Percentiles rank a stretch among this genome's conserved stretches.
These are phyloP conservation scores for Geophilus truncorum DNA, from an alignment of 2,888 invertebrate species.

Conservation along the genomic window DNA sequence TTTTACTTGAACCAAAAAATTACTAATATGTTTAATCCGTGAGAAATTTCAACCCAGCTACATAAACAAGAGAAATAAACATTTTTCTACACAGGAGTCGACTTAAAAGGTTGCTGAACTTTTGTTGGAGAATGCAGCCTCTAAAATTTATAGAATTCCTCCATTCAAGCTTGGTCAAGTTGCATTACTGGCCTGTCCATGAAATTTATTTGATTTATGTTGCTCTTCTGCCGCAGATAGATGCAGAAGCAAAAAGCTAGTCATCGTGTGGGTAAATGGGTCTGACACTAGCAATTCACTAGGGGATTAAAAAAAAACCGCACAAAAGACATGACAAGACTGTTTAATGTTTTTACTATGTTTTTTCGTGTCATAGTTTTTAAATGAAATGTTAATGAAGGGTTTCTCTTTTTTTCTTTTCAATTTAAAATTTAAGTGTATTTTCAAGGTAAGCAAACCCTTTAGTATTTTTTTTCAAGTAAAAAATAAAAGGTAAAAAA, in stretches of 20 bases:
- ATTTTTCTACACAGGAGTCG: slow-evolving; percentile 5
- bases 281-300: slow-evolving; percentile 8
- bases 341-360: not conserved
- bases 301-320: not conserved
- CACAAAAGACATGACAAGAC: not conserved
- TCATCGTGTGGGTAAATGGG: slow-evolving; percentile 17
- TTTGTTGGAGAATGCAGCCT: not conserved
- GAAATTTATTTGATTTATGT: slow-evolving; percentile 17
- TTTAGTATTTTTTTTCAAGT: not conserved
- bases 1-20: not conserved
- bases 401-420: not conserved
- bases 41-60: not conserved
- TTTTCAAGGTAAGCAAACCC: not conserved
- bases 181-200: not conserved
- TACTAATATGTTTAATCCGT: slow-evolving; percentile 4
- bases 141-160: slow-evolving; percentile 8
- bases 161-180: slow-evolving; percentile 18
- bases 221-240: not conserved
- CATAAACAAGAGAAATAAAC: not conserved
- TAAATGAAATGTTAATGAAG: slow-evolving; percentile 7
- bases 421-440: not conserved
- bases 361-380: not conserved
- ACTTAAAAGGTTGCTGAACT: slow-evolving; percentile 9
- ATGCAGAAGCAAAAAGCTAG: slow-evolving; percentile 11
- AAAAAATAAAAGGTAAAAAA: not conserved